A percentile compares a stretch with the other conserved stretches of the same genome.
phyloP scores from a whole-genome alignment of 2,113 vertebrate species.

The Laterallus jamaicensis region DNA sequence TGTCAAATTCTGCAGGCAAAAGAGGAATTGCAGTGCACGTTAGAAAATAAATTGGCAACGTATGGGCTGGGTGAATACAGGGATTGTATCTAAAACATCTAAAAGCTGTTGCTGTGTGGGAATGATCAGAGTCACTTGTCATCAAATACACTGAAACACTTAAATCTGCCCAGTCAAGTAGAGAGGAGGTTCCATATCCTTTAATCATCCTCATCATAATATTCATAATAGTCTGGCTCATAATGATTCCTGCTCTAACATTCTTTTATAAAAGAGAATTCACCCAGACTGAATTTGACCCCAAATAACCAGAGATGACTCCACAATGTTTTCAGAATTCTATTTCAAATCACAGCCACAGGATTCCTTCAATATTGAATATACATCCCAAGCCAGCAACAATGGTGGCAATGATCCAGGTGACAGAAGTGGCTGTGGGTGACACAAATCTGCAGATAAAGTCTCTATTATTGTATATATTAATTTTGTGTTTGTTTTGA shows the following conservation, averaged over 20 bases:
- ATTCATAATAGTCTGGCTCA: neutral
- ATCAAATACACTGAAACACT: neutral
- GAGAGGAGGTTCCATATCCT: neutral
- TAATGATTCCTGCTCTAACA: neutral
- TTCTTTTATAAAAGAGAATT: neutral
- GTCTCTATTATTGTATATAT: neutral
- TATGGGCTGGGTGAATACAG: neutral
- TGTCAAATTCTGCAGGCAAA: neutral
- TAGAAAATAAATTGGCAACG: neutral
- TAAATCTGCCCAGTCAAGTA: neutral
- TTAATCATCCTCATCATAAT: neutral
- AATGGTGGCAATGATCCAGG: conserved; percentile 28
- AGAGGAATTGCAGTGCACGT: neutral
- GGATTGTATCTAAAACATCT: neutral
- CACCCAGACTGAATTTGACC: neutral
- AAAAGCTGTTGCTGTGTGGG: neutral
- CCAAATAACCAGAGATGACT: neutral
- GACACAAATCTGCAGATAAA: neutral
- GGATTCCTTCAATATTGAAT: conserved; percentile 10
- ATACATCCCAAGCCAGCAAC: neutral
- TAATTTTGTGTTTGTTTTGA: neutral
- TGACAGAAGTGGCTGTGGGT: neutral
- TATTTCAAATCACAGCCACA: neutral
- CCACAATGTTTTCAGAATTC: neutral
- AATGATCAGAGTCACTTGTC: neutral